These are phyloP conservation scores for Acromyrmex heyeri DNA, from an alignment of 1,140 invertebrate genomes.

Conservation along the genomic window DNA sequence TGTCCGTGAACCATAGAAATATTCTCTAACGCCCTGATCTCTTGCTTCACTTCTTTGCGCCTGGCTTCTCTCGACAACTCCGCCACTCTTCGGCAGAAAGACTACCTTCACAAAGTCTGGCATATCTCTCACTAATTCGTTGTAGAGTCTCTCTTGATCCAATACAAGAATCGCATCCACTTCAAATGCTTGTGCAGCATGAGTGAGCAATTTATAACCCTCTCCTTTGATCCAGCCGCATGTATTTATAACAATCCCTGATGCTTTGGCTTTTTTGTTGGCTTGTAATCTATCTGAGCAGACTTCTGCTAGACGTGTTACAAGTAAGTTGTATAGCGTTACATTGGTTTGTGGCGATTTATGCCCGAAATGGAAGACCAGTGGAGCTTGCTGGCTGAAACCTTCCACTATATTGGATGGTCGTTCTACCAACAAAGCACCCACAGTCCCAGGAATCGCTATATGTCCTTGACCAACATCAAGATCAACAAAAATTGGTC, in stretches of 20 bases:
- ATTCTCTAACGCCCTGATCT: constrained; percentile 95
- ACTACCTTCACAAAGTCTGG: constrained; percentile 97
- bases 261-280: constrained; percentile 95
- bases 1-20: constrained; percentile 96
- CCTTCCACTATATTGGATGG: constrained; percentile 97
- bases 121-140: constrained; percentile 97
- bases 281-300: constrained; percentile 94
- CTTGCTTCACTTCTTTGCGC: constrained; percentile 91
- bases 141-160: constrained; percentile 98
- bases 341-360: constrained; percentile 92
- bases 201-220: constrained; percentile 94
- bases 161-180: constrained; percentile 98
- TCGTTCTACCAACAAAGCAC: constrained; percentile 95
- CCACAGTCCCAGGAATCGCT: constrained; percentile 96
- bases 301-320: constrained; percentile 94
- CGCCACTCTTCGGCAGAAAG: constrained; percentile 98
- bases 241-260: constrained; percentile 99
- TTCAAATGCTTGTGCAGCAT: constrained; percentile 97
- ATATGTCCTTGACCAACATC: constrained; percentile 98
- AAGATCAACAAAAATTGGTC: constrained; percentile 97
- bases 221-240: constrained; percentile 98
- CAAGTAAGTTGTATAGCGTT: constrained; percentile 94
- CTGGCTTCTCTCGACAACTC: constrained; percentile 95
- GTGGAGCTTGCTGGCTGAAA: constrained; percentile 95
- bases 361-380: constrained; percentile 98